Evolutionary conservation across 1,140 invertebrate genomes (phyloP).

Genomic region (Octopus bimaculoides): DNA sequence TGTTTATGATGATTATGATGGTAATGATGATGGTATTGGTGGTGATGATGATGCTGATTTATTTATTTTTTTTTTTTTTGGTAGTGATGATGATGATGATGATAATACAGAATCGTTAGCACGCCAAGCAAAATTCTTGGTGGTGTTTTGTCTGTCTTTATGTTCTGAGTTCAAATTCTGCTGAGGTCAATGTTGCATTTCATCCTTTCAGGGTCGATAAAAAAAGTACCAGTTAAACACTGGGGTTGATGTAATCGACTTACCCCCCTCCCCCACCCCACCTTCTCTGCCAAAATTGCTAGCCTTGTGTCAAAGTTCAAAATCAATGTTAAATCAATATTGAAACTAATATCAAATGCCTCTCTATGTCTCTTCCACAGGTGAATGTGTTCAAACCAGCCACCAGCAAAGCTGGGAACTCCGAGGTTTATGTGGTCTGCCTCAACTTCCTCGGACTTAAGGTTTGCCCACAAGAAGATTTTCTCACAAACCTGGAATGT

Average conservation of each 20-base stretch:
- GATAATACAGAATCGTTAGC: too few species aligned
- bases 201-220: neutral
- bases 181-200: neutral
- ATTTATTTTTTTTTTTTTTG: too few species aligned
- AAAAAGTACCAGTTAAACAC: neutral
- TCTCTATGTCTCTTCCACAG: constrained; percentile 32
- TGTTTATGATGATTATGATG: too few species aligned
- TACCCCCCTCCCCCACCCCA: too few species aligned
- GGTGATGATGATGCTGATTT: too few species aligned
- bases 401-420: constrained; percentile 91
- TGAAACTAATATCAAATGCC: neutral
- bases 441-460: constrained; percentile 64
- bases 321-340: neutral
- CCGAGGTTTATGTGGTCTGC: constrained; percentile 86
- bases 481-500: constrained; percentile 11
- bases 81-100: too few species aligned
- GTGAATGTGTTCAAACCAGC: constrained; percentile 78
- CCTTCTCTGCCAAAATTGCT: too few species aligned
- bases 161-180: too few species aligned
- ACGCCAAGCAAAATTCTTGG: too few species aligned
- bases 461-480: neutral
- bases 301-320: too few species aligned
- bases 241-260: neutral
- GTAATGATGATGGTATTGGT: too few species aligned
- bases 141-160: too few species aligned